These are phyloP conservation scores for Gymnothorax reevesii DNA, from an alignment of 2,797 vertebrate genomes.

Conservation along the genomic window DNA sequence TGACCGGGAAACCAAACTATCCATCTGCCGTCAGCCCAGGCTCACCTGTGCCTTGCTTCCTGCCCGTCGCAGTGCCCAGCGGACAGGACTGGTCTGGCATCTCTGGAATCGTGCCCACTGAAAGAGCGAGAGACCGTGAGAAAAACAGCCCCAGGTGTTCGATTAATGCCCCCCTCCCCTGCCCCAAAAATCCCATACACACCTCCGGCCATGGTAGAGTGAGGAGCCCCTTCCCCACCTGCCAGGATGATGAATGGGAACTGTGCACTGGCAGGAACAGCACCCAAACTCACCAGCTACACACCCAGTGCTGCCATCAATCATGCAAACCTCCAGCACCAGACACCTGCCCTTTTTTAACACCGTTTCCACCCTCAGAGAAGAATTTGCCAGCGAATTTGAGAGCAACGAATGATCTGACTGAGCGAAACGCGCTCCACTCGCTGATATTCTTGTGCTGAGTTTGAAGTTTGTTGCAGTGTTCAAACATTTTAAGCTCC, in stretches of 20 bases:
- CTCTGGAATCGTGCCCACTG: slow-evolving; percentile 85
- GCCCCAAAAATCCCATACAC: neutral
- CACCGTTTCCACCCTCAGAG: neutral
- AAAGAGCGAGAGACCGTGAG: slow-evolving; percentile 18
- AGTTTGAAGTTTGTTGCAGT: neutral
- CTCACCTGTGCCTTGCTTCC: slow-evolving; percentile 49
- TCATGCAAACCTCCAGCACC: neutral
- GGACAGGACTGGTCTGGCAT: slow-evolving; percentile 71
- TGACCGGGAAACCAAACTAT: neutral
- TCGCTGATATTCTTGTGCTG: neutral
- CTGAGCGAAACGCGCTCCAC: neutral
- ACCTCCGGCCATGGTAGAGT: neutral
- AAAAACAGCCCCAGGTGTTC: neutral
- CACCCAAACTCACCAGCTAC: neutral
- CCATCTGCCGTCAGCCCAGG: neutral
- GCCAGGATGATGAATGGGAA: neutral
- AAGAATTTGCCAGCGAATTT: neutral
- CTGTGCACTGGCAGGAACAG: neutral
- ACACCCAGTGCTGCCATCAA: slow-evolving; percentile 11
- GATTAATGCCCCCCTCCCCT: neutral
- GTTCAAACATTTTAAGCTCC: neutral
- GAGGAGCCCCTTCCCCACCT: slow-evolving; percentile 14
- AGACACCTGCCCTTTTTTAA: neutral
- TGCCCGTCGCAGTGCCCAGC: slow-evolving; percentile 65
- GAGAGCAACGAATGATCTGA: slow-evolving; percentile 2